A percentile compares a stretch with the other conserved stretches of the same genome.
These are phyloP conservation scores for Artibeus jamaicensis DNA, from an alignment of 2,797 vertebrate species.

Conservation along the genomic window DNA sequence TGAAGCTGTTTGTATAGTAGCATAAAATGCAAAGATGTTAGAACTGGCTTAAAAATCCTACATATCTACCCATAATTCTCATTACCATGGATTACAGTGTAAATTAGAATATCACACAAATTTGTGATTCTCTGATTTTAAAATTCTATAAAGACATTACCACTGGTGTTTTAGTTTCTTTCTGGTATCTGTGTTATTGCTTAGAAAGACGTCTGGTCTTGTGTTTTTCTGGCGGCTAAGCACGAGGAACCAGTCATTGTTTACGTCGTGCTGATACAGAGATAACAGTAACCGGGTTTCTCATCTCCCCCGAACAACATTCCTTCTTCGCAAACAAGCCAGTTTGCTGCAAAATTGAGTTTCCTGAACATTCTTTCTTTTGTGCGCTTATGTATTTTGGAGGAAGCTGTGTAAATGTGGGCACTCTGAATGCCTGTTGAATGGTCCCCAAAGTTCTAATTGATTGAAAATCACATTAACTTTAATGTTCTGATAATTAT, in stretches of 20 bases:
- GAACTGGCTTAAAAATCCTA: background rate
- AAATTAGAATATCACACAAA: background rate
- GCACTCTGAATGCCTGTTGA: background rate
- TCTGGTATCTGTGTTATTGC: background rate
- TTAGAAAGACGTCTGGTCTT: background rate
- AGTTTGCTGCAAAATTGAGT: background rate
- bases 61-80: background rate
- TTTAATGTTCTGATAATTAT: background rate
- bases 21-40: background rate
- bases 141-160: background rate
- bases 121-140: slow-evolving; percentile 4
- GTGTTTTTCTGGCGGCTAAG: background rate
- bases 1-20: background rate
- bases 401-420: background rate
- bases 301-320: background rate
- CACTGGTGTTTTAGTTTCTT: background rate
- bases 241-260: background rate
- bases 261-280: background rate
- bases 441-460: background rate
- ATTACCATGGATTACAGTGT: background rate
- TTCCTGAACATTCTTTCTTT: background rate
- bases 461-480: background rate
- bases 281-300: background rate
- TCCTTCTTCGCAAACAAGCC: background rate
- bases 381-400: background rate